These are phyloP conservation scores for Lagopus muta DNA, from an alignment of 2,113 vertebrate genomes.

Conservation along the genomic window DNA sequence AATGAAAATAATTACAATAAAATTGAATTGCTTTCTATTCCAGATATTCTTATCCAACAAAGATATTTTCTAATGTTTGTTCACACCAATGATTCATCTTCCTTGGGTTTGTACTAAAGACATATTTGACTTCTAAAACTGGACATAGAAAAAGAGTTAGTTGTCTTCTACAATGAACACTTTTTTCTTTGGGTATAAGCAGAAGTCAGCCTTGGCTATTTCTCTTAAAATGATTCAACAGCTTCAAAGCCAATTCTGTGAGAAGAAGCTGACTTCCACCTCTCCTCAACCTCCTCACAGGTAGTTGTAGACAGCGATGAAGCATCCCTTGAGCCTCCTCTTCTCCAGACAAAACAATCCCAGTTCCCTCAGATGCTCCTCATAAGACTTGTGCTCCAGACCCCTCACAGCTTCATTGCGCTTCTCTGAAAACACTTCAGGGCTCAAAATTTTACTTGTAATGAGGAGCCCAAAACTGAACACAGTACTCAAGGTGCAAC, in stretches of 20 bases:
- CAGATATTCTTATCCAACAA: background rate
- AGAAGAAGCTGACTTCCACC: background rate
- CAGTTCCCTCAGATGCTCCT: no score
- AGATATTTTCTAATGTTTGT: background rate
- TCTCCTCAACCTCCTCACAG: no score
- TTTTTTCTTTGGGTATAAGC: background rate
- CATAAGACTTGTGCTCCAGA: no score
- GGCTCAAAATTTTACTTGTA: no score
- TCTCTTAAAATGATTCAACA: background rate
- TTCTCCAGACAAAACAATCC: no score
- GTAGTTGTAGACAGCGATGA: no score
- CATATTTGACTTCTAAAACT: background rate
- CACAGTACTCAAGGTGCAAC: no score
- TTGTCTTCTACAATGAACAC: background rate
- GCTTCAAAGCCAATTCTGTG: background rate
- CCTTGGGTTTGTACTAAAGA: background rate
- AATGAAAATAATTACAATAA: background rate
- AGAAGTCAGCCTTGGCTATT: background rate
- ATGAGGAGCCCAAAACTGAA: no score
- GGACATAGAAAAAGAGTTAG: background rate
- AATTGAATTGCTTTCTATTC: background rate
- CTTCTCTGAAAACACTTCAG: no score
- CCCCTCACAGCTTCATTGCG: no score
- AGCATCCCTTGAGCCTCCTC: no score
- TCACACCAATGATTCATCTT: background rate